Evolutionary conservation across 2,113 vertebrate species (phyloP).

Genomic region (Rutilus rutilus): DNA sequence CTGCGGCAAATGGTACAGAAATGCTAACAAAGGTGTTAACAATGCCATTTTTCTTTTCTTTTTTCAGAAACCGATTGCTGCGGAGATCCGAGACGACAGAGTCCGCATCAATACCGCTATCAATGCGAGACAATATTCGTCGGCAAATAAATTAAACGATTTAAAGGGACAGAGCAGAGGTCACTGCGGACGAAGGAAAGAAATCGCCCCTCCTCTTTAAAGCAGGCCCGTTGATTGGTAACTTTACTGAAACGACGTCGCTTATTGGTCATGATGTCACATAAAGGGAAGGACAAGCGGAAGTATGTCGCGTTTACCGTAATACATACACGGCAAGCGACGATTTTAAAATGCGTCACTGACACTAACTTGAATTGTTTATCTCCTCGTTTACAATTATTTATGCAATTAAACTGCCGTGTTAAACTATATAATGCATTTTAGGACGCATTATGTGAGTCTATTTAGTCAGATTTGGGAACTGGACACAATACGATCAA

Average conservation of each 20-base stretch:
- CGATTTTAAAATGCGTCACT: constrained; percentile 1
- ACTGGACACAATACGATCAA: neutral
- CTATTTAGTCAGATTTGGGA: neutral
- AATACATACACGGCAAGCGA: neutral
- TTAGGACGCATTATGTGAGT: neutral
- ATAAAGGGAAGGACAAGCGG: constrained; percentile 19
- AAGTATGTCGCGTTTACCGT: constrained; percentile 14
- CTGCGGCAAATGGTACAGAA: constrained; percentile 87
- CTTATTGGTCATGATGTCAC: constrained; percentile 32
- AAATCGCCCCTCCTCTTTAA: neutral
- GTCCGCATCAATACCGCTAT: neutral
- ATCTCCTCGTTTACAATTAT: neutral
- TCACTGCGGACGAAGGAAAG: constrained; percentile 61
- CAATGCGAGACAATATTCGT: constrained; percentile 3
- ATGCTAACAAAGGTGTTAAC: constrained; percentile 84
- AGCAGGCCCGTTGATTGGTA: constrained; percentile 25
- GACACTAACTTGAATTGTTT: neutral
- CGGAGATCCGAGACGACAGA: neutral
- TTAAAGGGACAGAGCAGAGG: constrained; percentile 66
- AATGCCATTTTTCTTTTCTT: constrained; percentile 83
- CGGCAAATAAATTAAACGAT: constrained; percentile 25
- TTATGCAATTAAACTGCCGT: neutral
- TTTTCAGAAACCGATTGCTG: neutral
- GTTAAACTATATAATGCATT: neutral
- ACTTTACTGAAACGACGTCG: neutral